A percentile compares a stretch with the other conserved stretches of the same genome.
phyloP scores from a whole-genome alignment of 2,113 vertebrate species.

The Meriones unguiculatus region DNA sequence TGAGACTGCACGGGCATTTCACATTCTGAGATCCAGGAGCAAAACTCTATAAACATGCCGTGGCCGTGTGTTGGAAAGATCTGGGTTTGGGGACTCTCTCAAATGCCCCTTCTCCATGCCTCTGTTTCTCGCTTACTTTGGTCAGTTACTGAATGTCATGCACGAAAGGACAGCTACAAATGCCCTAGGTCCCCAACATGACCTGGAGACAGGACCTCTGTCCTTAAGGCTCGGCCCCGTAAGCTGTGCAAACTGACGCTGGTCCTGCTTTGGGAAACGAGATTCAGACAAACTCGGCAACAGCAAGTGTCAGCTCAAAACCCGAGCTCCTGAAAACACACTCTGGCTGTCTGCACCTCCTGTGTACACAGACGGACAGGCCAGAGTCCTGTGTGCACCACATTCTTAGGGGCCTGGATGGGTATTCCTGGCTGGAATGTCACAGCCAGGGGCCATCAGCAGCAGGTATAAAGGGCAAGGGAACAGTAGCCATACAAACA shows the following conservation, averaged over 20 bases:
- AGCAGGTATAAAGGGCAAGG: background rate
- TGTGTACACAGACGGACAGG: too few species aligned
- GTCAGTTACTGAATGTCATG: background rate
- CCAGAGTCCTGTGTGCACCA: background rate
- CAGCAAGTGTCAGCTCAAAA: background rate
- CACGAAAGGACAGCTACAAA: background rate
- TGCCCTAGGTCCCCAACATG: background rate
- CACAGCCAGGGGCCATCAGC: background rate
- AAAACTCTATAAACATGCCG: background rate
- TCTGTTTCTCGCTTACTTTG: background rate
- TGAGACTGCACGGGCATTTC: background rate
- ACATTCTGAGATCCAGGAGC: background rate
- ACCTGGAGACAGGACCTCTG: background rate
- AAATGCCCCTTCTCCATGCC: background rate
- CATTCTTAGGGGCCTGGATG: background rate
- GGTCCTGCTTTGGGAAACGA: background rate
- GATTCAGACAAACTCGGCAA: background rate
- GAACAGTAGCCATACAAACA: background rate
- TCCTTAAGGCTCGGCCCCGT: background rate
- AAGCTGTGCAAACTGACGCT: background rate
- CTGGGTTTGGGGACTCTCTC: background rate
- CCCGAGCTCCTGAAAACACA: background rate
- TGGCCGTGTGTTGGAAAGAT: fast-evolving
- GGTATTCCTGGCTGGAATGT: background rate
- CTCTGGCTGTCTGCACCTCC: background rate